Evolutionary conservation across 2,888 invertebrate genomes (phyloP).

Genomic region (Brachynemurus nebulosus): DNA sequence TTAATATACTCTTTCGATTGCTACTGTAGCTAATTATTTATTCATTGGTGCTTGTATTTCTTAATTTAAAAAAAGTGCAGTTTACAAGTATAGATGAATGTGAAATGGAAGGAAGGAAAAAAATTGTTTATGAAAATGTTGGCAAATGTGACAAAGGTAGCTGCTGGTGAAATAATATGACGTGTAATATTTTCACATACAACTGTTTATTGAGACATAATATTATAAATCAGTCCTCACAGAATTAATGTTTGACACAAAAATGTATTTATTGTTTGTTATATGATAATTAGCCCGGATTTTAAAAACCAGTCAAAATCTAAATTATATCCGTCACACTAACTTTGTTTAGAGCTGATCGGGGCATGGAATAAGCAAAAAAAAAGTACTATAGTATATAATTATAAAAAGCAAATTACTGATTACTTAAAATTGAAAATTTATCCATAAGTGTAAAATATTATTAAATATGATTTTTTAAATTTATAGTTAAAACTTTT

Average conservation of each 20-base stretch:
- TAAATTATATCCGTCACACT: constrained; percentile 8
- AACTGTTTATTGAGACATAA: constrained; percentile 51
- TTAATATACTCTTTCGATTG: no score
- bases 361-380: background rate
- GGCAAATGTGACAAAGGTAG: no score
- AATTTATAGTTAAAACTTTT: background rate
- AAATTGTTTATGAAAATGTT: no score
- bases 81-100: no score
- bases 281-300: constrained; percentile 1
- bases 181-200: constrained; percentile 43
- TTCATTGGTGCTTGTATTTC: no score
- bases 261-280: background rate
- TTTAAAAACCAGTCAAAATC: background rate
- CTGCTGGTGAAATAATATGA: no score
- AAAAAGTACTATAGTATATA: background rate
- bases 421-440: constrained; percentile 4
- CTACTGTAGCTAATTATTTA: no score
- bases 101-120: no score
- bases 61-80: no score
- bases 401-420: constrained; percentile 4
- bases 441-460: constrained; percentile 4
- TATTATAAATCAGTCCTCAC: constrained; percentile 30
- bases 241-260: constrained; percentile 8
- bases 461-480: constrained; percentile 2
- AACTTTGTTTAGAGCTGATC: constrained; percentile 11